phyloP scores from a whole-genome alignment of 2,113 vertebrate genomes.

The Stictonetta naevosa region DNA sequence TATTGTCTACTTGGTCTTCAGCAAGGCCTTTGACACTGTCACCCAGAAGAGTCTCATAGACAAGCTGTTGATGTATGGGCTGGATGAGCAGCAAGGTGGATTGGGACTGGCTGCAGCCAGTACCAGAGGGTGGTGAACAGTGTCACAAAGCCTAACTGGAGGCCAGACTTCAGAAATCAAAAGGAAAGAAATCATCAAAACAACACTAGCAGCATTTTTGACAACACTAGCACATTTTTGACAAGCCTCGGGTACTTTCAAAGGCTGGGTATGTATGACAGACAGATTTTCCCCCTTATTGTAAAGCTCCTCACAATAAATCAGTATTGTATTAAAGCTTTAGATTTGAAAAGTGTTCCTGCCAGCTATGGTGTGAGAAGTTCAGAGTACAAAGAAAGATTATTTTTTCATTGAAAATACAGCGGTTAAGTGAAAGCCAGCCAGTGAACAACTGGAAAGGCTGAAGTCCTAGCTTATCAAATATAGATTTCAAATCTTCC shows the following conservation, averaged over 20 bases:
- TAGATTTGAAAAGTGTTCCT: background rate
- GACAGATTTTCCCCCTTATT: background rate
- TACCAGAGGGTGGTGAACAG: background rate
- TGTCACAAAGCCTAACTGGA: background rate
- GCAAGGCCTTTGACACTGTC: rapidly evolving
- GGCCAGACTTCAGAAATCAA: background rate
- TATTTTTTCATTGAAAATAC: background rate
- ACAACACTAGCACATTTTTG: background rate
- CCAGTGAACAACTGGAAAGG: background rate
- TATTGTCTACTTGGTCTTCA: background rate
- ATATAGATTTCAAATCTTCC: background rate
- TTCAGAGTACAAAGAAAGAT: background rate
- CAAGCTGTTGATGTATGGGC: rapidly evolving
- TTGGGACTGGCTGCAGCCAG: rapidly evolving
- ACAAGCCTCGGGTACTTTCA: background rate
- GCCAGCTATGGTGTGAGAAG: background rate
- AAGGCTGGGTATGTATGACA: background rate
- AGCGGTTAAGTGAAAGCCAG: background rate
- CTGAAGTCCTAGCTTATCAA: background rate
- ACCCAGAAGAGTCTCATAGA: background rate
- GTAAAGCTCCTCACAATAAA: background rate
- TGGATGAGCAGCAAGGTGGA: background rate
- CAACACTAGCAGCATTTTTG: background rate
- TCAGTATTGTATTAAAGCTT: background rate
- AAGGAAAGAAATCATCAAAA: background rate